Evolutionary conservation across 2,888 invertebrate genomes (phyloP), one percentile per base, ranked within the genome.

Genomic region (Rhagium mordax): DNA sequence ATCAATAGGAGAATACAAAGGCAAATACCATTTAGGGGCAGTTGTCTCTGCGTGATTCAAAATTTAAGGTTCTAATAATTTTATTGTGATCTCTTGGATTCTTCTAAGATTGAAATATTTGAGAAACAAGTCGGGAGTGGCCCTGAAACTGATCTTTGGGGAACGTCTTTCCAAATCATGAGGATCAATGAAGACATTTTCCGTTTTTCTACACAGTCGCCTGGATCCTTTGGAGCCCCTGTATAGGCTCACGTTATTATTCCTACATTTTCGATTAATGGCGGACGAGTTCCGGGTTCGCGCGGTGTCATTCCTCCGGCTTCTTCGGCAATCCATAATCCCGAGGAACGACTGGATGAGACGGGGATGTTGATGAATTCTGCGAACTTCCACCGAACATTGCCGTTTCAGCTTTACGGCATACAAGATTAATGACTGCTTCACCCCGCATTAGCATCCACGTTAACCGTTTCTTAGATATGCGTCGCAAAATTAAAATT

Each of bases 401-500:
- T 18, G 51, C 59, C 33, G 16, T 18, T 10, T 41, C 59, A 60
- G 18, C 8, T 33, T 33, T 16, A 20, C 27, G 3, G 61, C 29
- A 70, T 59, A 67, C 70, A 61, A 70, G 74, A 70, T 74, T 67
- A 74, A 71, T 67, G 57, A 68, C 62, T 27, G 27, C 33, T 67
- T 71, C 64, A 67, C 33, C 57, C 59, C 67, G 62, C 64, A 70
- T 74, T 71, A 68, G 53, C 71, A 70, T 64, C 48, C 69, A 59
- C 66, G 65, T 71, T 64, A 67, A 70, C 67, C 59, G 33, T 59
- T 29, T 29, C 29, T 18, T 8, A 3, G 29, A 29, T 29, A 33
- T 16, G 59, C 29, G 27, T 16, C 59, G 51, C 18, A 18, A 60
- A 60, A 41, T 16, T 60, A 18, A 60, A 60, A 8, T 33, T 29